phyloP scores from a whole-genome alignment of 2,113 vertebrate species.

The Piaya cayana region DNA sequence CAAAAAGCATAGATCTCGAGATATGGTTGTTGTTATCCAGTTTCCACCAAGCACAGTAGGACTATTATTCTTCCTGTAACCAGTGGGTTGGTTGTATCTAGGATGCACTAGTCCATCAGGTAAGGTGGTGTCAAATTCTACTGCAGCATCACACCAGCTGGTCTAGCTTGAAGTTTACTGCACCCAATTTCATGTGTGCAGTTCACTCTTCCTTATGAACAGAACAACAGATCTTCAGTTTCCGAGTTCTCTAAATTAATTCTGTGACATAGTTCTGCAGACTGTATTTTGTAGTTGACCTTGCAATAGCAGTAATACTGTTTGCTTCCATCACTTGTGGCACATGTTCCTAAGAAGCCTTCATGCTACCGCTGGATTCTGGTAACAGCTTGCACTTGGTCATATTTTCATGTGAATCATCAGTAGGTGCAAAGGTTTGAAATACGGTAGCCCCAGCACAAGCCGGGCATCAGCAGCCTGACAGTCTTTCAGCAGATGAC shows the following conservation, averaged over 20 bases:
- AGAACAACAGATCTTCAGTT: not conserved
- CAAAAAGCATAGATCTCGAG: not conserved
- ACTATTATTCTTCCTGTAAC: not conserved
- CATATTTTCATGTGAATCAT: not conserved
- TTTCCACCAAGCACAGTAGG: not conserved
- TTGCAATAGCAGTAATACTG: not conserved
- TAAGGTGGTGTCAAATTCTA: not conserved
- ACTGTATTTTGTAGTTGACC: not conserved
- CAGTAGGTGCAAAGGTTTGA: not conserved
- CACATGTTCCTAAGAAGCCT: not conserved
- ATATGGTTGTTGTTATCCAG: rapidly evolving
- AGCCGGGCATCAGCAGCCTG: not conserved
- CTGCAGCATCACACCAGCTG: not conserved
- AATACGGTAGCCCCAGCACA: not conserved
- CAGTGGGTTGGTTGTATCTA: not conserved
- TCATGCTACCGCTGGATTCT: not conserved
- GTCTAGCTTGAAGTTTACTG: not conserved
- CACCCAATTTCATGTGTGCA: not conserved
- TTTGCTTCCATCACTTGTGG: not conserved
- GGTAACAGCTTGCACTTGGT: not conserved
- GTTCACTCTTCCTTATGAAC: not conserved
- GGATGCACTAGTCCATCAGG: not conserved
- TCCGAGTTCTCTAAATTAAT: not conserved
- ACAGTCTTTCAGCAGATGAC: not conserved
- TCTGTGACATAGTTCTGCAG: not conserved